phyloP scores from a whole-genome alignment of 2,113 vertebrate species.

The Cyanoderma ruficeps region DNA sequence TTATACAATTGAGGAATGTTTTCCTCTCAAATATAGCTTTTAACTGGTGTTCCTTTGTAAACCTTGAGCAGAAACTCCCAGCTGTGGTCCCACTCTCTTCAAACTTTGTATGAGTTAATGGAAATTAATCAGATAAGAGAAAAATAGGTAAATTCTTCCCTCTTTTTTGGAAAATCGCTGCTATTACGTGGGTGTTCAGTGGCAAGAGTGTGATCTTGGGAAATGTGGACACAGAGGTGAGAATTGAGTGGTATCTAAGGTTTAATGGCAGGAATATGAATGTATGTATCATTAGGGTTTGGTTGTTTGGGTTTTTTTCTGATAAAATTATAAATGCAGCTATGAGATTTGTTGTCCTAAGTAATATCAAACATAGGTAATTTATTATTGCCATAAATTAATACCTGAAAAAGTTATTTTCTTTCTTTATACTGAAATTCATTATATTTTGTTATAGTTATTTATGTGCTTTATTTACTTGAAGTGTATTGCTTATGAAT shows the following conservation, averaged over 20 bases:
- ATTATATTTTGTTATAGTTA: neutral
- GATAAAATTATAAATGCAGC: neutral
- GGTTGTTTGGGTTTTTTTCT: rapidly evolving
- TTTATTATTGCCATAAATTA: neutral
- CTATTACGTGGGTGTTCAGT: neutral
- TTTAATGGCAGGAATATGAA: neutral
- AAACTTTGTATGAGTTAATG: neutral
- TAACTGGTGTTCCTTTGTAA: neutral
- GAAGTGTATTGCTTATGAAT: neutral
- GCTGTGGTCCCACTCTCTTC: neutral
- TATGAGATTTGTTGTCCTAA: neutral
- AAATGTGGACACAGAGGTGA: neutral
- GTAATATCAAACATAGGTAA: neutral
- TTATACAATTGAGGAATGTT: neutral
- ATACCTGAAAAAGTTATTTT: neutral
- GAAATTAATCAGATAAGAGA: neutral
- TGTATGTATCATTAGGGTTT: neutral
- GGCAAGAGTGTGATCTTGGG: neutral
- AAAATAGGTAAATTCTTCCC: neutral
- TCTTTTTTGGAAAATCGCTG: neutral
- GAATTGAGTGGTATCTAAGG: neutral
- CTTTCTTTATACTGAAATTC: neutral
- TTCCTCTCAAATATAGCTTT: neutral
- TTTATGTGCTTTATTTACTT: neutral
- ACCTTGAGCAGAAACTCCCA: neutral